Conservation (phyloP, 2,888 invertebrate genomes). For the Latrodectus hesperus region DNA sequence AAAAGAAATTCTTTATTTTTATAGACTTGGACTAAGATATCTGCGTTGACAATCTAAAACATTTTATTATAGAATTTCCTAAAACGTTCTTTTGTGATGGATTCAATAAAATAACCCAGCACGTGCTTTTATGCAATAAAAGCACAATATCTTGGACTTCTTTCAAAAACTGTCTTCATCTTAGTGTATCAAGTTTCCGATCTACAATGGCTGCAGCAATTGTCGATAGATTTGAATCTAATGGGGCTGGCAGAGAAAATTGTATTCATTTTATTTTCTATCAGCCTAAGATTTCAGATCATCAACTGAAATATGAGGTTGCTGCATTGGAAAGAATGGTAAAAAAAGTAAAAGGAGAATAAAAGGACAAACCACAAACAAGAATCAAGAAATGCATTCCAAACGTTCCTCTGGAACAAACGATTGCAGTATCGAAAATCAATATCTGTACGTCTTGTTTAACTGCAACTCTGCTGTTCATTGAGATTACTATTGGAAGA, state of each 20-base stretch:
- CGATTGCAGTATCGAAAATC: conserved; percentile 51
- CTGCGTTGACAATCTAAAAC: neutral
- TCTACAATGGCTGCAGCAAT: neutral
- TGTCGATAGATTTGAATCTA: conserved; percentile 5
- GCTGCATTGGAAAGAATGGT: neutral
- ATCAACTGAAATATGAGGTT: neutral
- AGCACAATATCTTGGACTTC: neutral
- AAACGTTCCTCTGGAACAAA: conserved; percentile 34
- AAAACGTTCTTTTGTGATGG: neutral
- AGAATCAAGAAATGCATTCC: conserved; percentile 3
- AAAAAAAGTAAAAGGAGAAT: neutral
- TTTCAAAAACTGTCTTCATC: neutral
- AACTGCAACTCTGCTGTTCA: conserved; percentile 57
- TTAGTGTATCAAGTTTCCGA: neutral
- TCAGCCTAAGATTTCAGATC: neutral
- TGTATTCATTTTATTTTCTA: neutral
- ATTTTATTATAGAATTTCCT: neutral
- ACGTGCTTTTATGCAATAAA: neutral
- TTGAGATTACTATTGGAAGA: conserved; percentile 54
- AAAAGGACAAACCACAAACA: conserved; percentile 4
- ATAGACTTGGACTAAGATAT: neutral
- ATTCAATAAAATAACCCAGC: neutral
- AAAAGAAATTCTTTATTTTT: neutral
- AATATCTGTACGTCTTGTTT: conserved; percentile 58
- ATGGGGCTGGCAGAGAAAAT: conserved; percentile 5